Percentiles rank a stretch among this genome's conserved stretches.
Conservation (phyloP, 2,797 vertebrate genomes). For the Pipistrellus nathusii region DNA sequence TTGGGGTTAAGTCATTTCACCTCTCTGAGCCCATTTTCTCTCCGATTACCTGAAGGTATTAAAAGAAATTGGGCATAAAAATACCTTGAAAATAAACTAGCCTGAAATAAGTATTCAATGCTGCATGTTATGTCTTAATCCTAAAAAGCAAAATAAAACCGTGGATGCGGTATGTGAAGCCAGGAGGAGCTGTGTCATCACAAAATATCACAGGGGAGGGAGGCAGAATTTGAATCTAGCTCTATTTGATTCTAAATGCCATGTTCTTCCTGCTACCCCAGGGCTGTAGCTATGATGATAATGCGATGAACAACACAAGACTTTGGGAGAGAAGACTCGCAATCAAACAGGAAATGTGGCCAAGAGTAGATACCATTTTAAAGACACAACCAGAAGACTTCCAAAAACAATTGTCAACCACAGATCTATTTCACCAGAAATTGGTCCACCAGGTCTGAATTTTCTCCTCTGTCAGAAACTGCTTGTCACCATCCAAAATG, state of each 20-base stretch:
- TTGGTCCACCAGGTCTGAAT: not conserved
- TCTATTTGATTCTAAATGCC: not conserved
- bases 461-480: not conserved
- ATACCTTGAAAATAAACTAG: not conserved
- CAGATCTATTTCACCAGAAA: not conserved
- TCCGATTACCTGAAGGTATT: not conserved
- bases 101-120: not conserved
- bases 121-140: not conserved
- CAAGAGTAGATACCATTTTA: not conserved
- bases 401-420: not conserved
- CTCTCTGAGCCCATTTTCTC: not conserved
- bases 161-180: not conserved
- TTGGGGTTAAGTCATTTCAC: not conserved
- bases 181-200: not conserved
- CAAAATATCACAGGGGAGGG: rapidly evolving
- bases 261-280: not conserved
- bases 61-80: not conserved
- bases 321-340: not conserved
- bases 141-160: not conserved
- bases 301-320: not conserved
- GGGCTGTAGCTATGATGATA: too few relatives aligned
- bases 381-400: not conserved
- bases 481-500: not conserved
- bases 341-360: not conserved
- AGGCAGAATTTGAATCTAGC: not conserved